Evolutionary conservation across 2,113 vertebrate genomes (phyloP).

Genomic region (Symphodus melops): DNA sequence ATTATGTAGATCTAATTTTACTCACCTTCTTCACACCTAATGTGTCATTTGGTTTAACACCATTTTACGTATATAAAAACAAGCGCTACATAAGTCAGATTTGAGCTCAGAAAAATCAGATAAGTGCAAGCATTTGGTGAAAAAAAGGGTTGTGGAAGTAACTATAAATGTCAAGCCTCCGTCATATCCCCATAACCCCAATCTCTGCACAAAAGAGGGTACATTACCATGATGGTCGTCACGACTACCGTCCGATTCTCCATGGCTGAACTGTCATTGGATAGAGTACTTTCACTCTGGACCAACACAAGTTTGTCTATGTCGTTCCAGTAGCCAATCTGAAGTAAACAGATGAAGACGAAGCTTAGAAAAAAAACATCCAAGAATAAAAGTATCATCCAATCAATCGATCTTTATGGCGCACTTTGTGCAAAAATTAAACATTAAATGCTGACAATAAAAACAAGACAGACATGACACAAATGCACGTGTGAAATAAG

Average conservation of each 20-base stretch:
- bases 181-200: neutral
- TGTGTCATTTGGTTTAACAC: conserved; percentile 4
- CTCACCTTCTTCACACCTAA: neutral
- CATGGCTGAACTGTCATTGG: conserved; percentile 92
- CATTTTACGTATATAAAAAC: neutral
- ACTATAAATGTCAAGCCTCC: neutral
- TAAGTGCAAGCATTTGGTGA: neutral
- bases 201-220: conserved; percentile 37
- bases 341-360: conserved; percentile 6
- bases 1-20: neutral
- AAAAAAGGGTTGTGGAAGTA: conserved; percentile 2
- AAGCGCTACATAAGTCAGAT: neutral
- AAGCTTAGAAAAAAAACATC: neutral
- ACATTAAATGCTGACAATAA: neutral
- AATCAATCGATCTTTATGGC: neutral
- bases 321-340: conserved; percentile 99
- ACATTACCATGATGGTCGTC: conserved; percentile 98
- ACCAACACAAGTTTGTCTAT: conserved; percentile 97
- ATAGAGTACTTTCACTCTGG: conserved; percentile 91
- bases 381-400: too few relatives aligned
- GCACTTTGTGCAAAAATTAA: conserved; percentile 1
- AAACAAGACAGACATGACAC: neutral
- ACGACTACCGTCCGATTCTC: conserved; percentile 97
- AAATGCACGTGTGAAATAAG: conserved; percentile 15
- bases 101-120: neutral